Evolutionary conservation across 2,888 invertebrate species (phyloP), one percentile per base, ranked within the genome.

Genomic region (Ophion costatus): DNA sequence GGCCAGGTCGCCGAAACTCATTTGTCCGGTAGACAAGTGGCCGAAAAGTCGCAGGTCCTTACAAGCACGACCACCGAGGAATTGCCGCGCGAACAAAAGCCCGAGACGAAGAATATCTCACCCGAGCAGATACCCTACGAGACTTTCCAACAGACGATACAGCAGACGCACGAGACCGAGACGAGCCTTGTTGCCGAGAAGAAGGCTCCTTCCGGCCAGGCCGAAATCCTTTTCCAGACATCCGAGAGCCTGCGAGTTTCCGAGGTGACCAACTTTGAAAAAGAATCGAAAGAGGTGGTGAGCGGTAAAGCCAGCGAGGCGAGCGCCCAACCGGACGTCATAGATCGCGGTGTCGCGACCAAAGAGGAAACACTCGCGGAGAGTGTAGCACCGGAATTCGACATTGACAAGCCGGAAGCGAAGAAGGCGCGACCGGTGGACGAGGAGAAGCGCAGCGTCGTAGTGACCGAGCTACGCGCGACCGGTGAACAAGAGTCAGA

Each of bases 401-500:
- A 87, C 38, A 71, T 89, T 4, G 86, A 87, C 7, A 90, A 89
- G 81, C 92, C 91, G 33, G 89, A 85, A 76, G 88, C 89, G 83
- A 94, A 91, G 90, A 90, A 85, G 59, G 92, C 93, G 14, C 89
- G 89, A 74, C 88, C 92, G 81, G 88, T 92, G 6, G 88, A 91
- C 45, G 92, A 92, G 66, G 88, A 92, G 77, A 93, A 94, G 74
- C 94, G 94, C 88, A 94, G 95, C 86, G 88, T 95, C 69, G 92
- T 95, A 75, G 92, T 95, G 80, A 95, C 94, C 73, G 95, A 95
- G 89, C 92, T 94, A 86, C 92, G 91, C 88, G 92, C 94, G 84
- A 93, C 94, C 88, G 94, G 94, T 88, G 94, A 95, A 93, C 91
- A 94, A 71, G 94, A 94, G 93, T 91, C 94, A 90, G 91, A 94